Percentiles rank a stretch among this genome's conserved stretches.
phyloP scores from a whole-genome alignment of 2,113 vertebrate genomes.

The Lasiurus cinereus region DNA sequence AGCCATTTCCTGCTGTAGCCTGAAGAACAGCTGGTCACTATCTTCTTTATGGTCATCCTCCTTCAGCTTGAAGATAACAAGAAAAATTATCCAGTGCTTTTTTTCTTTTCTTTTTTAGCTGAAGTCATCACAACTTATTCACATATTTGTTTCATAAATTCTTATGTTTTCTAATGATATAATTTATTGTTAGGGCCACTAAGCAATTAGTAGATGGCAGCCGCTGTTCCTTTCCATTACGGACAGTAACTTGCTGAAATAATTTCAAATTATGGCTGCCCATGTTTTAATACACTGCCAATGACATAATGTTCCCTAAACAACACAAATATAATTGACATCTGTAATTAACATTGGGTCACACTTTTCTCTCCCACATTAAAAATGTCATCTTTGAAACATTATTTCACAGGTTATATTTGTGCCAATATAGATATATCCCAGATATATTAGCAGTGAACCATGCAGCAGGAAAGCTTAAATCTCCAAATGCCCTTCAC shows the following conservation, averaged over 20 bases:
- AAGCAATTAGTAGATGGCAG: conserved; percentile 71
- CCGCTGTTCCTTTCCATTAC: conserved; percentile 58
- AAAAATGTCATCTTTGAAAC: conserved; percentile 83
- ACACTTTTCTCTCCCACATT: conserved; percentile 82
- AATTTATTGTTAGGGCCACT: conserved; percentile 70
- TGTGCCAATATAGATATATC: conserved; percentile 83
- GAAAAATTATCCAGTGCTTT: conserved; percentile 38
- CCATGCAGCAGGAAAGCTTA: conserved; percentile 80
- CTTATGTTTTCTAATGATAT: conserved; percentile 67
- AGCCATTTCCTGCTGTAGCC: conserved; percentile 75
- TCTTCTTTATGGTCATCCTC: conserved; percentile 68
- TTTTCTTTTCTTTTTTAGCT: not conserved
- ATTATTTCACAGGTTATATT: conserved; percentile 82
- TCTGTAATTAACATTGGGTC: conserved; percentile 85
- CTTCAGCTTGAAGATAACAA: conserved; percentile 58
- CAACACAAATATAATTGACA: conserved; percentile 85
- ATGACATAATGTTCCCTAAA: conserved; percentile 84
- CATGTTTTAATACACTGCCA: conserved; percentile 81
- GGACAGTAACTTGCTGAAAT: conserved; percentile 75
- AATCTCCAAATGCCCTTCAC: conserved; percentile 85
- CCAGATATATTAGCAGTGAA: conserved; percentile 82
- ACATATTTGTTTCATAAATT: conserved; percentile 63
- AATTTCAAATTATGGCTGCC: conserved; percentile 81
- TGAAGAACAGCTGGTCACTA: conserved; percentile 74
- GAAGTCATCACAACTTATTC: conserved; percentile 59